Evolutionary conservation across 2,888 invertebrate genomes (phyloP).

Genomic region (Ochlodes sylvanus): DNA sequence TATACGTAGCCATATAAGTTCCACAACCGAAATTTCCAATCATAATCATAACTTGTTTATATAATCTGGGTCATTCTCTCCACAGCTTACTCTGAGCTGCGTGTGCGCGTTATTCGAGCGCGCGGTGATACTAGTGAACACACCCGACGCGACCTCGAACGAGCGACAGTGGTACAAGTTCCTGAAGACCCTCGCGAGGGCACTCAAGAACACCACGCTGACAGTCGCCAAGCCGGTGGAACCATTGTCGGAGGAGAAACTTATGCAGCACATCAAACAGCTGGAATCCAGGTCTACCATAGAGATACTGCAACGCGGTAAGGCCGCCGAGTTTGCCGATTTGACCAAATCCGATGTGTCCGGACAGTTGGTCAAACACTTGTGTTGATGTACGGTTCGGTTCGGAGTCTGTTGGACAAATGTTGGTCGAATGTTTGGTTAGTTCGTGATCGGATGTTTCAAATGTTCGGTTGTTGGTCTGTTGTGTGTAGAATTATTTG

Average conservation of each 20-base stretch:
- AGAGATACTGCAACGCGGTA: constrained; percentile 74
- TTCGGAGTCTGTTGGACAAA: constrained; percentile 20
- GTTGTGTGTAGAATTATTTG: constrained; percentile 6
- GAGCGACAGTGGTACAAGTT: constrained; percentile 84
- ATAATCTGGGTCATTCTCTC: not conserved
- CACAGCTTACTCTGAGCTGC: constrained; percentile 72
- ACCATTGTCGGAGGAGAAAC: constrained; percentile 56
- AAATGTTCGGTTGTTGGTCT: not conserved
- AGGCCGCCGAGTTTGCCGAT: constrained; percentile 69
- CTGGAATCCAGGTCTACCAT: constrained; percentile 70
- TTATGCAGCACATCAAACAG: constrained; percentile 65
- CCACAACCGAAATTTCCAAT: too few species aligned
- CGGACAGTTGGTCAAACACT: constrained; percentile 65
- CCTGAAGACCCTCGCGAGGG: constrained; percentile 78
- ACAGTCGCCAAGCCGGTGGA: constrained; percentile 62
- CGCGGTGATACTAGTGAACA: constrained; percentile 63
- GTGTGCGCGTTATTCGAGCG: constrained; percentile 71
- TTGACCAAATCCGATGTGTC: constrained; percentile 67
- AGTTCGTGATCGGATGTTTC: not conserved
- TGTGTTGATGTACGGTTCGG: constrained; percentile 63
- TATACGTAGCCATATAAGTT: too few species aligned
- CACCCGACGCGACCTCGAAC: constrained; percentile 72
- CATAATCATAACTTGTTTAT: not conserved
- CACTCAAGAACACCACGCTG: constrained; percentile 65
- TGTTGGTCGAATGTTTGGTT: constrained; percentile 31